Evolutionary conservation across 2,797 vertebrate genomes (phyloP).

Genomic region (Sebastes hopkinsi): DNA sequence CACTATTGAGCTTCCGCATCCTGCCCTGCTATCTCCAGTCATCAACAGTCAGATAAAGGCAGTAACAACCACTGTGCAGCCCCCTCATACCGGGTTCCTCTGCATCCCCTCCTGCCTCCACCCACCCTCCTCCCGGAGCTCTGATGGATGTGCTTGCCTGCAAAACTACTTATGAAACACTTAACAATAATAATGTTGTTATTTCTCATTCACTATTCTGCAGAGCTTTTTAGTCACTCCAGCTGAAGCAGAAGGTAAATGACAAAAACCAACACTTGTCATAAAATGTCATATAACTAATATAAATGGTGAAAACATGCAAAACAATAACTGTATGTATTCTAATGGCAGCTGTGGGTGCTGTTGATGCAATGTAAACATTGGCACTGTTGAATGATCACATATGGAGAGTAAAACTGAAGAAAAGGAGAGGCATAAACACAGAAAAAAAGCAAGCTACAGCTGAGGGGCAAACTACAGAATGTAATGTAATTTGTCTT

Average conservation of each 20-base stretch:
- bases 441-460: background rate
- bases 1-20: slow-evolving; percentile 68
- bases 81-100: slow-evolving; percentile 42
- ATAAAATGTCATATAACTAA: slow-evolving; percentile 44
- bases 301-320: slow-evolving; percentile 39
- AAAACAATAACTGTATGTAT: slow-evolving; percentile 44
- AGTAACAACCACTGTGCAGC: slow-evolving; percentile 34
- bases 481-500: slow-evolving; percentile 15
- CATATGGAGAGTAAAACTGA: slow-evolving; percentile 22
- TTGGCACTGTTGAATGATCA: slow-evolving; percentile 38
- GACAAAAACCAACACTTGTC: slow-evolving; percentile 53
- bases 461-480: slow-evolving; percentile 39
- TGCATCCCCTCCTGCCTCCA: slow-evolving; percentile 20
- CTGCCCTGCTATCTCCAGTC: slow-evolving; percentile 30
- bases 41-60: slow-evolving; percentile 53
- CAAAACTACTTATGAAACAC: slow-evolving; percentile 74
- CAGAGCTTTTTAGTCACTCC: slow-evolving; percentile 45
- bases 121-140: slow-evolving; percentile 38
- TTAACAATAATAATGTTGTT: slow-evolving; percentile 71
- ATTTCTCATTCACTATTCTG: slow-evolving; percentile 61
- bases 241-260: slow-evolving; percentile 58
- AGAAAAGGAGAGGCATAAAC: slow-evolving; percentile 20
- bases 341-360: slow-evolving; percentile 39
- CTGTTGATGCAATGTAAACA: slow-evolving; percentile 47
- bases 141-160: slow-evolving; percentile 65